Base-by-base conservation (phyloP, 2,888 invertebrate genomes). In the Eucera pruinosa region DNA sequence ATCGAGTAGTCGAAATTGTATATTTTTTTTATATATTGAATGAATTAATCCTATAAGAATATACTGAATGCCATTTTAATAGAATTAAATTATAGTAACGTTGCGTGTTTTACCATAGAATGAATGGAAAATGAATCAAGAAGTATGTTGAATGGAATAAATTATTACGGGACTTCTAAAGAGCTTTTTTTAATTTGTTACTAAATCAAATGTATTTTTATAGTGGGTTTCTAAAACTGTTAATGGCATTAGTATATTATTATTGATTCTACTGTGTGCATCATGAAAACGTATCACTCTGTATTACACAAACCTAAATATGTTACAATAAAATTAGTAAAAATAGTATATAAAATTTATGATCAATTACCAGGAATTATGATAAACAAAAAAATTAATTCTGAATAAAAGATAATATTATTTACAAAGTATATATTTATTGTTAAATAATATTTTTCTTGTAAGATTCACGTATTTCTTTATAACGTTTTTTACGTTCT, bases 51-150 rank as follows among this genome's bases (percentile, higher is more conserved):
- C 87, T 90, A 88, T 91, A 89, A 89, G 88, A 85, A 89, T 87
- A 88, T 86, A 90, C 92, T 91, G 91, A 92, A 92, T 92, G 92
- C 92, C 91, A 92, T 91, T 92, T 92, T 92, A 71, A 85, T 87
- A 87, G 87, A 66, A 84, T 86, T 88, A 87, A 87, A 89, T 86
- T 88, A 85, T 87, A 84, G 83, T 88, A 87, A 89, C 87, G 87
- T 86, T 90, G 89, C 87, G 89, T 86, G 87, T 87, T 84, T 86
- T 81, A 87, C 67, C 83, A 82, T 84, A 83, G 84, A 67, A 69
- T 84, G 87, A 86, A 79, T 86, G 84, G 73, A 74, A 80, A 69
- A 62, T 52, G 70, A 80, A 80, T 73, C 50, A 71, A 77, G 62
- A 79, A 60, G 62, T 64, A 78, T 78, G 72, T 73, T 78, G 72